Base-by-base conservation (phyloP, 2,113 vertebrate species). In the Antechinus stuartii region DNA sequence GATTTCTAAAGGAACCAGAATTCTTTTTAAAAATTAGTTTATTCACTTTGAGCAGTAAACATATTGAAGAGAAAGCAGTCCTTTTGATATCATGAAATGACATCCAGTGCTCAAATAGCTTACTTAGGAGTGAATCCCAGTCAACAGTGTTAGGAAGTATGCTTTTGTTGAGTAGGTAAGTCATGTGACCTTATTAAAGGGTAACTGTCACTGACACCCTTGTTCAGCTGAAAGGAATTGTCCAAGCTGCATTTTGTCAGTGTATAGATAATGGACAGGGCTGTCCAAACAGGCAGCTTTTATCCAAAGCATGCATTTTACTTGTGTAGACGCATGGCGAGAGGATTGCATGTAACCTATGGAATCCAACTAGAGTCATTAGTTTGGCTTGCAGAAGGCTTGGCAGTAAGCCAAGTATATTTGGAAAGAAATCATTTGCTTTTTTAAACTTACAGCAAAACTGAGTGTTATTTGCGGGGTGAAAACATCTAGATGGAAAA, bases 361-460 rank as follows among this genome's bases (percentile, higher is more conserved):
- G 52, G 93, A 55, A 95, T 93, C 26, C 92, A 91, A 91, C 91
- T 90, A 49, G 96, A 96, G 95, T 94, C 89, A 97, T 90, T 52
- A 94, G 25, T 96, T 98, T 94, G 95, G 90, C 95, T 94, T 92
- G 54, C 8, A 30, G 47, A 89, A 93, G 84, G 25, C 55, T 3
- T 89, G 42, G 91, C 68, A 89, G n/a, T 52, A 91, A 24, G 19
- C 92, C 93, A 94, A 96, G 49, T 90, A 95, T 76, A 68, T 47
- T 94, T 94, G 52, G 46, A 50, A 90, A 49, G 89, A 96, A 97
- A 93, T 76, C 30, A 97, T 96, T 55, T 42, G 25, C 84, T 95
- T 96, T 95, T 96, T 95, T 97, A 94, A 95, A 61, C 91, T 90
- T 95, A 96, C 89, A 42, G 92, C 94, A 94, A 93, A 92, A 90